Evolutionary conservation across 2,113 vertebrate species (phyloP).

Genomic region (Opisthocomus hoazin): DNA sequence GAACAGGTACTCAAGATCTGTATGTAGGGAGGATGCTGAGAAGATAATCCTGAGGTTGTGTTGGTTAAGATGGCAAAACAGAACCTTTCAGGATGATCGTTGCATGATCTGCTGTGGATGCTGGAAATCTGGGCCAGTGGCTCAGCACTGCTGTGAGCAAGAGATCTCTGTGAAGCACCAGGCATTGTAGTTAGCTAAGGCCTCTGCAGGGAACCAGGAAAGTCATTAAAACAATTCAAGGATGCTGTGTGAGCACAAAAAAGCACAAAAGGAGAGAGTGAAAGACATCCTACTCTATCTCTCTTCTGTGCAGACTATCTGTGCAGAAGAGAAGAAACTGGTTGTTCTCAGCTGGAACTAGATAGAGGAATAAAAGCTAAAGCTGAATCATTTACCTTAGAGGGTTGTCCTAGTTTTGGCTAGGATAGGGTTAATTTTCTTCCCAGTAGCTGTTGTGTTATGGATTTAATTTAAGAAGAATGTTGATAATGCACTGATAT

Average conservation of each 20-base stretch:
- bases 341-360: not conserved
- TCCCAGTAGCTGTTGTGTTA: too few species aligned
- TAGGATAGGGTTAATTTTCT: too few species aligned
- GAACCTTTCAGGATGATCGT: not conserved
- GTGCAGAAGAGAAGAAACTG: not conserved
- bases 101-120: not conserved
- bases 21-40: not conserved
- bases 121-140: not conserved
- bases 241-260: not conserved
- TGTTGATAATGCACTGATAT: too few species aligned
- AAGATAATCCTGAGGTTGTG: not conserved
- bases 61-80: not conserved
- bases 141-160: not conserved
- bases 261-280: not conserved
- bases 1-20: not conserved
- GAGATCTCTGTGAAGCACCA: not conserved
- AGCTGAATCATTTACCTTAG: not conserved
- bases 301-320: not conserved
- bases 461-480: too few species aligned
- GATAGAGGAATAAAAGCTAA: not conserved
- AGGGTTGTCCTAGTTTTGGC: too few species aligned
- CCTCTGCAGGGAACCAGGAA: not conserved
- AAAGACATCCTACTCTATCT: not conserved
- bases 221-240: not conserved
- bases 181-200: not conserved